Conservation (phyloP, 2,797 vertebrate genomes). For the Lycodopsis pacificus region DNA sequence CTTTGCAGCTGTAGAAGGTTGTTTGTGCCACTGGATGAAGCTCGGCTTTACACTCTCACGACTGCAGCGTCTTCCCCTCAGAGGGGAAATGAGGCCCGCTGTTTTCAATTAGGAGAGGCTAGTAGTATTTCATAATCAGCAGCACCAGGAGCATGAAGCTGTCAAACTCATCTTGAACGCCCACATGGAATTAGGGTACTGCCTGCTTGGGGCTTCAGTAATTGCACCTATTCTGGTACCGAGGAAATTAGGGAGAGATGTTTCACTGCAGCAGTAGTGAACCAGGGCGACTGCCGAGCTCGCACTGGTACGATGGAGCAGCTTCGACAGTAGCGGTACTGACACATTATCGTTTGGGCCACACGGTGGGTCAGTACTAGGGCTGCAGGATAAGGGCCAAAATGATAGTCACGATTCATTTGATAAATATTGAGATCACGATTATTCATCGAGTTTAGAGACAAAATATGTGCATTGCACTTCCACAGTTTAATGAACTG, state of each 20-base stretch:
- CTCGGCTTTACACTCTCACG: constrained; percentile 34
- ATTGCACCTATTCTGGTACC: constrained; percentile 4
- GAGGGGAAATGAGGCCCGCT: constrained; percentile 50
- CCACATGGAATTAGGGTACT: background rate
- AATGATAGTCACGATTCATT: too few relatives aligned
- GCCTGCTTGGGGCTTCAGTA: constrained; percentile 4
- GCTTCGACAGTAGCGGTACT: background rate
- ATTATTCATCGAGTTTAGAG: too few relatives aligned
- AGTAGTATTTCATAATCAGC: constrained; percentile 62
- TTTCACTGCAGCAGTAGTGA: constrained; percentile 4
- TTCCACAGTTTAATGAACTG: too few relatives aligned
- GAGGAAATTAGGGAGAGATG: background rate
- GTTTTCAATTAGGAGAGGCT: constrained; percentile 67
- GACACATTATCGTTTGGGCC: background rate
- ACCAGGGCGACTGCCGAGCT: background rate
- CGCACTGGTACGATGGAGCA: too few relatives aligned
- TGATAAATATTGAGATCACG: too few relatives aligned
- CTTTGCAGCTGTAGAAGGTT: constrained; percentile 39
- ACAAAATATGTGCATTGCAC: too few relatives aligned
- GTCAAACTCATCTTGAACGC: constrained; percentile 27
- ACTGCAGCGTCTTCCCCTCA: constrained; percentile 48
- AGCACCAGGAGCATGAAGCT: constrained; percentile 38
- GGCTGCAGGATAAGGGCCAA: too few relatives aligned
- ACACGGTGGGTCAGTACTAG: background rate
- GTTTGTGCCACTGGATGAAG: background rate